Conservation (phyloP, 1,140 invertebrate genomes). For the Papilio polyxenes region DNA sequence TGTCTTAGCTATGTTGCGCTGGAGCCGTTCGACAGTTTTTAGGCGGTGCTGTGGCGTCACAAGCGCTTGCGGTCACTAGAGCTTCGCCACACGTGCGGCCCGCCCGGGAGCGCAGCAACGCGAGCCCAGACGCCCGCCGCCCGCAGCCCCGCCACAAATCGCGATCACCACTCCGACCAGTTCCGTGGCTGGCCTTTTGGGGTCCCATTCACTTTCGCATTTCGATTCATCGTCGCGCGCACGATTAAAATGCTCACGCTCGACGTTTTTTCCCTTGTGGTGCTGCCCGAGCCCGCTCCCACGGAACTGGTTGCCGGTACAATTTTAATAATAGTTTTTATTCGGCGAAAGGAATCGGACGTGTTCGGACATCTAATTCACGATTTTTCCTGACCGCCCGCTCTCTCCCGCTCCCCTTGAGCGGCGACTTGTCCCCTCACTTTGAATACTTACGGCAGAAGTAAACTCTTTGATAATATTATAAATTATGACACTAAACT, state of each 20-base stretch:
- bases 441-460: neutral
- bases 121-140: neutral
- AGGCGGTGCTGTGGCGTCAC: neutral
- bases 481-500: no score
- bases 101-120: neutral
- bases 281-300: conserved; percentile 9
- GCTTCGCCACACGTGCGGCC: neutral
- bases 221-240: conserved; percentile 31
- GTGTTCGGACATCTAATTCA: conserved; percentile 21
- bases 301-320: conserved; percentile 27
- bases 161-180: neutral
- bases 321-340: conserved; percentile 20
- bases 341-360: neutral
- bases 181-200: conserved; percentile 19
- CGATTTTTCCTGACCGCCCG: neutral
- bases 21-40: neutral
- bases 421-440: neutral
- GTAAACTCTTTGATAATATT: no score
- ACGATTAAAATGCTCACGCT: conserved; percentile 32
- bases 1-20: neutral
- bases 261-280: conserved; percentile 11
- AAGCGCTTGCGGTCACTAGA: neutral
- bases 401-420: neutral
- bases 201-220: conserved; percentile 26
- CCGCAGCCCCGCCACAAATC: neutral